These are phyloP conservation scores for Formica selysi DNA, from an alignment of 1,140 invertebrate genomes.

Conservation along the genomic window DNA sequence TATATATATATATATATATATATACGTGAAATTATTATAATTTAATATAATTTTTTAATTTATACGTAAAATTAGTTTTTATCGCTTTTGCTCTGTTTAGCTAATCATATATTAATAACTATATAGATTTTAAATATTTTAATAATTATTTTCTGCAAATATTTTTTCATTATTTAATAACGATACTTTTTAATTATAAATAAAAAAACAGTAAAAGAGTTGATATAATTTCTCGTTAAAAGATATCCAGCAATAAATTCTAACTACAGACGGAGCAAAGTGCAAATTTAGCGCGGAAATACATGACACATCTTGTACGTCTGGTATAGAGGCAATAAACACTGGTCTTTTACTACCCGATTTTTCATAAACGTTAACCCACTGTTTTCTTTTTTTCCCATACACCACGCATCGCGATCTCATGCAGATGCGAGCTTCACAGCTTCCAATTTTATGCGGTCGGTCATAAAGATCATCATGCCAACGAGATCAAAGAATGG, in stretches of 20 bases:
- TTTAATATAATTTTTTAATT: no score
- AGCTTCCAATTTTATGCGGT: conserved; percentile 59
- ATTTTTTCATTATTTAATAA: not conserved
- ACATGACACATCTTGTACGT: conserved; percentile 39
- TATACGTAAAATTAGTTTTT: no score
- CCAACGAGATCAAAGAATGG: conserved; percentile 75
- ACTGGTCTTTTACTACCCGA: conserved; percentile 67
- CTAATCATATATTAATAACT: not conserved
- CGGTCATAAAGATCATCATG: conserved; percentile 72
- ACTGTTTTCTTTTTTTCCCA: conserved; percentile 42
- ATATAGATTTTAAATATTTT: not conserved
- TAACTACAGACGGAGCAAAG: not conserved
- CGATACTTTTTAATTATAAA: conserved; percentile 1
- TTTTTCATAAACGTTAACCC: conserved; percentile 50
- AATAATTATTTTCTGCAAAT: not conserved
- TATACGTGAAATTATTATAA: no score
- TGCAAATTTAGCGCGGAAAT: conserved; percentile 27
- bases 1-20: no score
- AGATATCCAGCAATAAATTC: conserved; percentile 2
- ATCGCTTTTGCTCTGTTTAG: no score
- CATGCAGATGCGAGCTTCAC: not conserved
- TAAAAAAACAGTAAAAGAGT: not conserved
- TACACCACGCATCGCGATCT: not conserved
- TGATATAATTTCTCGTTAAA: not conserved
- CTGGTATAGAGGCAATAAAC: conserved; percentile 64